These are phyloP conservation scores for Vanacampus margaritifer DNA, from an alignment of 2,113 vertebrate species.

Conservation along the genomic window DNA sequence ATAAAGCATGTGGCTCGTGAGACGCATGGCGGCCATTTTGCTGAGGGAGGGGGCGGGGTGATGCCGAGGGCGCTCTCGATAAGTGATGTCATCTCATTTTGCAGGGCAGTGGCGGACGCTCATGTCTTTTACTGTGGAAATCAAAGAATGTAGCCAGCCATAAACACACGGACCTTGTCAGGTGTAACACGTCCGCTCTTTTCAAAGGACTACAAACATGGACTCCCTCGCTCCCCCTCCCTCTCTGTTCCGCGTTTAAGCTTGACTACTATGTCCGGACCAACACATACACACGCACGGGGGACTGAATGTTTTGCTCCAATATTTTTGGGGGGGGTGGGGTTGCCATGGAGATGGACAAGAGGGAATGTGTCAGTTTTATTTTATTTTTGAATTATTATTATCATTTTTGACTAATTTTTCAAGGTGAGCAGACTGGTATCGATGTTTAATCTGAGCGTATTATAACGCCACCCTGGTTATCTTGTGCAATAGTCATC, in stretches of 20 bases:
- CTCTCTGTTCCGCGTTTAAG: conserved; percentile 54
- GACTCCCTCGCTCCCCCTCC: conserved; percentile 33
- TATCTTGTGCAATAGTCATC: conserved; percentile 88
- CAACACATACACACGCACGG: conserved; percentile 21
- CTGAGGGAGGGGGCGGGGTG: conserved; percentile 64
- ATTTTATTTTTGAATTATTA: conserved; percentile 32
- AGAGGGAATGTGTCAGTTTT: conserved; percentile 53
- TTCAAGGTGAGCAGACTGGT: conserved; percentile 65
- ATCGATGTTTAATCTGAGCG: conserved; percentile 96
- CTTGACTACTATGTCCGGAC: conserved; percentile 56
- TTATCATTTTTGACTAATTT: conserved; percentile 48
- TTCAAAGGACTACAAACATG: conserved; percentile 66
- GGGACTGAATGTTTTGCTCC: conserved; percentile 59
- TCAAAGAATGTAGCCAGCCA: conserved; percentile 84
- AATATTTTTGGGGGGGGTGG: conserved; percentile 6
- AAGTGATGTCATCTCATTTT: conserved; percentile 82
- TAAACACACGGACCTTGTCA: conserved; percentile 76
- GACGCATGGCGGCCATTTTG: conserved; percentile 75
- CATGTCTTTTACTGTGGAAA: conserved; percentile 84
- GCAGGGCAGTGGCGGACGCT: conserved; percentile 81
- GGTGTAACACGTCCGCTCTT: conserved; percentile 69
- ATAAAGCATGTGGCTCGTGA: conserved; percentile 66
- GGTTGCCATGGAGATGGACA: conserved; percentile 36
- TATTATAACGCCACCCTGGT: conserved; percentile 92
- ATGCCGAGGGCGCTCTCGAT: conserved; percentile 76